Conservation (phyloP, 2,113 vertebrate genomes). For the human (Homo sapiens) region DNA sequence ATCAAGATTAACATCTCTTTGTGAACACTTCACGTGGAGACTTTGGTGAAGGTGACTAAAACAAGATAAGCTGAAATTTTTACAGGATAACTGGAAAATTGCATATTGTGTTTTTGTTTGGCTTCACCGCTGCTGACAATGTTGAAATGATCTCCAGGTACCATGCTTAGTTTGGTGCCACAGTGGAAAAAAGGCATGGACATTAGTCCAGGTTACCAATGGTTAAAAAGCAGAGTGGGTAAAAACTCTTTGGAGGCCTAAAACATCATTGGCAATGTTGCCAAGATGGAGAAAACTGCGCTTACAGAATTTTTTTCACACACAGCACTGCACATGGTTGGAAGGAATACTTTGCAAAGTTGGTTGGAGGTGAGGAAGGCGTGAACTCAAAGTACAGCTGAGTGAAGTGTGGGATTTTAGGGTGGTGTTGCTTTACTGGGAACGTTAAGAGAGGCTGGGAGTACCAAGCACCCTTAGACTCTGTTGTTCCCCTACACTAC, state of each 20-base stretch:
- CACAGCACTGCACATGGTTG: neutral
- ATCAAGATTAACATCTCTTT: constrained; percentile 40
- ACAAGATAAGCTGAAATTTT: constrained; percentile 15
- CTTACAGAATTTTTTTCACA: neutral
- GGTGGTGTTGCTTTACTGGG: neutral
- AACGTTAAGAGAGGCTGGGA: neutral
- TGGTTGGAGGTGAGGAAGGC: neutral
- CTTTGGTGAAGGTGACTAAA: constrained; percentile 41
- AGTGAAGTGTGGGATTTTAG: neutral
- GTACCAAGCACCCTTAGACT: neutral
- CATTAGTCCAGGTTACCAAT: neutral
- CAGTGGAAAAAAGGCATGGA: neutral
- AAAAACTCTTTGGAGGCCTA: neutral
- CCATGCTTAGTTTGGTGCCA: neutral
- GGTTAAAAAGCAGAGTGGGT: neutral
- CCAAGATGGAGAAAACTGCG: neutral
- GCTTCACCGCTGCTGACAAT: neutral
- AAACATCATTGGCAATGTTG: neutral
- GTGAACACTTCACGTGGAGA: constrained; percentile 25
- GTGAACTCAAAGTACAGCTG: neutral
- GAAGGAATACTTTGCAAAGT: neutral
- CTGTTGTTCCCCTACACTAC: neutral
- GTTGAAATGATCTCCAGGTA: neutral
- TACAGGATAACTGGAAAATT: neutral
- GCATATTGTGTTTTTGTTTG: neutral